Base-by-base conservation (phyloP, 2,797 vertebrate species). In the Acipenser oxyrinchus region DNA sequence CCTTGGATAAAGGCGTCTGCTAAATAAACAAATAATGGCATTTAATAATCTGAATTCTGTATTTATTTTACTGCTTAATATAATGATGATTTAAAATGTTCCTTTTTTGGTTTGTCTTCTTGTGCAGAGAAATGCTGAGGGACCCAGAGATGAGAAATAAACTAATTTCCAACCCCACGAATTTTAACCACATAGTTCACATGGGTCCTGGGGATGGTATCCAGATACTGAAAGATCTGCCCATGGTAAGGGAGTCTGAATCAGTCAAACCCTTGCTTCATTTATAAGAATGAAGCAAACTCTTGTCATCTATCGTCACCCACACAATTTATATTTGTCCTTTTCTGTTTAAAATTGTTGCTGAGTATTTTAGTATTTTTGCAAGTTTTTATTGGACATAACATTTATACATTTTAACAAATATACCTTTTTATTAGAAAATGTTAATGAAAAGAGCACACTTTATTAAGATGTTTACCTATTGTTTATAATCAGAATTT, bases 81-180 rank as follows among this genome's bases (percentile, higher is more conserved):
- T 5, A 37, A 37, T 37, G 5, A 65, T 48, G 5, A 65, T 48
- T 59, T 66, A 57, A 10, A 9, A 59, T 5, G 5, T 59, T 37
- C 37, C 37, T 37, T 37, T 37, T 37, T 37, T 37, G 37, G 37
- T 37, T 37, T 11, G 6, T 67, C 37, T 67, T 62, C 49, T 62
- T 2, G 50, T 74, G 57, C 81, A 99, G 97, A 88, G 96, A 98
- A 85, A 98, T 99, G 95, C 91, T 99, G 63, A 90, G 95, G 10
- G 96, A 99, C 82, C 96, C 96, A 49, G 96, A 98, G 89, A 98
- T 96, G 94, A 93, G 96, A 88, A 98, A 94, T 89, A 98, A 98
- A 79, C 88, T 98, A 78, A 99, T 99, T 86, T 99, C 96, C 84
- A 96, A 98, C 81, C 96, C 96, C 77, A 98, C 95, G 79, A 98